Evolutionary conservation across 92 coral and sea anemone genomes (phyloP).

Genomic region (Paragorgia papillata): DNA sequence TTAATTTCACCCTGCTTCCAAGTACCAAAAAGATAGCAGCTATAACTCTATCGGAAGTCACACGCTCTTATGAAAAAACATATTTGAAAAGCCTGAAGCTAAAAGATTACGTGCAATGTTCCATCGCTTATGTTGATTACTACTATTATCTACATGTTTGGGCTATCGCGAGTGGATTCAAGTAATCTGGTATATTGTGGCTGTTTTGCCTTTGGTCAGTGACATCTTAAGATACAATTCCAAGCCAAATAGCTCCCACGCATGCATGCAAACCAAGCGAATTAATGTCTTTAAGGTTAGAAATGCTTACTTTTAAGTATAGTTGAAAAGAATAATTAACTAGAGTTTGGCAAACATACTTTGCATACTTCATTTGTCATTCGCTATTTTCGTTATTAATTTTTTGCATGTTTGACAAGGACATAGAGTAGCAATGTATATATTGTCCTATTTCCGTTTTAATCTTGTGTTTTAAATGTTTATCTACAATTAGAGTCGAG

Average conservation of each 20-base stretch:
- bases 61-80: no score
- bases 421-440: not conserved
- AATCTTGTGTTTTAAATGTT: not conserved
- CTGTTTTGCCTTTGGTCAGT: no score
- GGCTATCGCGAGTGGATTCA: no score
- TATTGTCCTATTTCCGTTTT: not conserved
- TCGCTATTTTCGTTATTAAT: not conserved
- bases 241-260: not conserved
- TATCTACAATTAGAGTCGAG: not conserved
- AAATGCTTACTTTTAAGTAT: not conserved
- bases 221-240: no score
- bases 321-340: not conserved
- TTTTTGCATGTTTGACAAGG: not conserved
- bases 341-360: not conserved
- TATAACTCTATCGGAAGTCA: not conserved
- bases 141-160: no score
- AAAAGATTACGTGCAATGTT: no score
- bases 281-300: not conserved
- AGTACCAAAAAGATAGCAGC: not conserved
- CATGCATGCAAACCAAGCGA: not conserved
- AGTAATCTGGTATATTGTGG: no score
- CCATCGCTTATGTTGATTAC: no score
- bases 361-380: not conserved
- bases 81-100: no score
- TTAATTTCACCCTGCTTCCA: not conserved